Conservation (phyloP, 2,888 invertebrate genomes). For the Pristionchus maxplancki region DNA sequence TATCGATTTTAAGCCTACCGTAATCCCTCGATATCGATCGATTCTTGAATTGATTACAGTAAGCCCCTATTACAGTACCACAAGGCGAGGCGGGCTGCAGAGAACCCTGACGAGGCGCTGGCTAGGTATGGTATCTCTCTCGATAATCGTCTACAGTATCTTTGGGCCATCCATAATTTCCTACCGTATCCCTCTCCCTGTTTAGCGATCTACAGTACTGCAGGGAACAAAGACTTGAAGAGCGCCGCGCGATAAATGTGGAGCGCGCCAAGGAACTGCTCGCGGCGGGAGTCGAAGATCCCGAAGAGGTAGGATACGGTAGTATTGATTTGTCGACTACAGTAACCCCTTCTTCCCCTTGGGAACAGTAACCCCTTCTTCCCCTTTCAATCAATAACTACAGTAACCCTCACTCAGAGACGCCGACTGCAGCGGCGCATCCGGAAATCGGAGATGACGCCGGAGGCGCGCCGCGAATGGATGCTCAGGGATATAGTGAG, state of each 20-base stretch:
- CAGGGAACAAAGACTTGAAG: neutral
- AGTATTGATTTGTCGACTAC: neutral
- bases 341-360: neutral
- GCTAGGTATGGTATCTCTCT: neutral
- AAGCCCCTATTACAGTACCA: neutral
- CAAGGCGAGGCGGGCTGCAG: neutral
- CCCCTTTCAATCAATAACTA: neutral
- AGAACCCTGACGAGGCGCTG: neutral
- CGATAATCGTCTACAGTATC: neutral
- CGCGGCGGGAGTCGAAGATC: neutral
- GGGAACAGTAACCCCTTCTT: neutral
- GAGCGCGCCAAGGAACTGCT: neutral
- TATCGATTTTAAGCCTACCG: no score
- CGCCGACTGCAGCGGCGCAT: neutral
- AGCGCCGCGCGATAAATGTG: neutral
- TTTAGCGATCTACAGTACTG: no score
- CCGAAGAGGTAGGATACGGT: constrained; percentile 8
- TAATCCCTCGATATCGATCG: no score
- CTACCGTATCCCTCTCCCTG: neutral
- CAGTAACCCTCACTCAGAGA: neutral
- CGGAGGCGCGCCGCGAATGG: neutral
- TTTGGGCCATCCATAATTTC: no score
- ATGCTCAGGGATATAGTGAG: neutral
- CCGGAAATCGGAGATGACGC: neutral
- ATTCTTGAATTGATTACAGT: neutral